Evolutionary conservation across 2,888 invertebrate species (phyloP).

Genomic region (Abrostola triplasia): DNA sequence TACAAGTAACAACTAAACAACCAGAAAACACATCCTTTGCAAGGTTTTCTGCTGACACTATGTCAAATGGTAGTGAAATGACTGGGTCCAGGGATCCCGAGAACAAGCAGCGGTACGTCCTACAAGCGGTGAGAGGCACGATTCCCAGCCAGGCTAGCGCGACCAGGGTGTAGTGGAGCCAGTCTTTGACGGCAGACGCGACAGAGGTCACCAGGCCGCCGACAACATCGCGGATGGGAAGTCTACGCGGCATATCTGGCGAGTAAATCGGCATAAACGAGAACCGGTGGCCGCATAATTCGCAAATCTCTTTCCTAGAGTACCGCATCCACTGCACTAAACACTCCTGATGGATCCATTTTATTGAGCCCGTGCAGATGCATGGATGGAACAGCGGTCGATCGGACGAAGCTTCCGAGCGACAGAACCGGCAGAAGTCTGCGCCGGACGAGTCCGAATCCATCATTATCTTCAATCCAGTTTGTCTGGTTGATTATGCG

Average conservation of each 20-base stretch:
- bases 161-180: conserved; percentile 99
- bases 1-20: conserved; percentile 98
- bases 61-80: conserved; percentile 96
- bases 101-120: conserved; percentile 97
- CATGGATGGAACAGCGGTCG: conserved; percentile 99
- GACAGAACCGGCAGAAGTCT: conserved; percentile 99
- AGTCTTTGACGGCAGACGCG: conserved; percentile 97
- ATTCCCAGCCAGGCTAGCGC: conserved; percentile 99
- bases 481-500: conserved; percentile 76
- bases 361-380: conserved; percentile 99
- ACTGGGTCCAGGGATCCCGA: conserved; percentile 96
- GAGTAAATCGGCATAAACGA: conserved; percentile 99
- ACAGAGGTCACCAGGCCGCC: conserved; percentile 96
- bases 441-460: conserved; percentile 88
- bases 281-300: conserved; percentile 98
- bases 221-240: conserved; percentile 97
- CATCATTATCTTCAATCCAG: conserved; percentile 84
- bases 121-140: conserved; percentile 98
- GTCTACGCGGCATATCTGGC: conserved; percentile 99
- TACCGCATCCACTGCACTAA: conserved; percentile 99
- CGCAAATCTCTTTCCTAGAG: conserved; percentile 99
- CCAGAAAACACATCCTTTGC: conserved; percentile 98
- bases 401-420: conserved; percentile 97
- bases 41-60: conserved; percentile 97
- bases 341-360: conserved; percentile 99